Conservation (phyloP, 2,888 invertebrate genomes). For the Cantharis rufa region DNA sequence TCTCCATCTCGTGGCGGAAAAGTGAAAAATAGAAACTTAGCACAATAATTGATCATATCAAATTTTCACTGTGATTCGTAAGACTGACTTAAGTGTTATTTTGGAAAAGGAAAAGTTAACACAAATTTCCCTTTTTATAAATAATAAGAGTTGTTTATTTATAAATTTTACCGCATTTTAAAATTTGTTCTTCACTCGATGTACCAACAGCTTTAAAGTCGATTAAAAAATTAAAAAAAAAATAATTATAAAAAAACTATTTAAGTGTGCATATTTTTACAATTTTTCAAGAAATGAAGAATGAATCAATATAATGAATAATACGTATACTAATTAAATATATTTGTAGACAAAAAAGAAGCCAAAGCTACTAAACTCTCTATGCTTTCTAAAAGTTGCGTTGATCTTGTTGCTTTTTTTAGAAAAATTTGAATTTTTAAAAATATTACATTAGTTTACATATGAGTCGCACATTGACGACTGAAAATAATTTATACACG, state of each 20-base stretch:
- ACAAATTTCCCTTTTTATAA: conserved; percentile 39
- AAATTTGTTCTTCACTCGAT: conserved; percentile 17
- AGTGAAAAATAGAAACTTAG: conserved; percentile 49
- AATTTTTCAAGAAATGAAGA: conserved; percentile 47
- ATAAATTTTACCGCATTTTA: conserved; percentile 26
- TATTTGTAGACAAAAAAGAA: conserved; percentile 36
- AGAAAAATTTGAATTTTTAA: conserved; percentile 26
- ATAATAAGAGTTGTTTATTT: conserved; percentile 32
- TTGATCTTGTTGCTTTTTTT: conserved; percentile 50
- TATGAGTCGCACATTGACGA: conserved; percentile 41
- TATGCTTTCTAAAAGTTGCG: conserved; percentile 51
- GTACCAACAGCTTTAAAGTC: conserved; percentile 51
- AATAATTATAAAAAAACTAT: conserved; percentile 38
- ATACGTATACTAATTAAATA: conserved; percentile 48
- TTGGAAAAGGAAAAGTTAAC: conserved; percentile 52
- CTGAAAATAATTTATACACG: conserved; percentile 17
- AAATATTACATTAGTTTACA: conserved; percentile 27
- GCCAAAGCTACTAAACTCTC: conserved; percentile 31
- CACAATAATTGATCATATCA: conserved; percentile 62
- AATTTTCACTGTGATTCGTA: conserved; percentile 62
- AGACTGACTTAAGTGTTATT: conserved; percentile 61
- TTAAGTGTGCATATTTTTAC: conserved; percentile 54
- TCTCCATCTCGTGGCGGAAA: conserved; percentile 11
- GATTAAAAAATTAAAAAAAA: conserved; percentile 39
- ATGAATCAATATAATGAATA: conserved; percentile 51